These are phyloP conservation scores for Mesorhabditis belari DNA, from an alignment of 2,888 invertebrate species.

Conservation along the genomic window DNA sequence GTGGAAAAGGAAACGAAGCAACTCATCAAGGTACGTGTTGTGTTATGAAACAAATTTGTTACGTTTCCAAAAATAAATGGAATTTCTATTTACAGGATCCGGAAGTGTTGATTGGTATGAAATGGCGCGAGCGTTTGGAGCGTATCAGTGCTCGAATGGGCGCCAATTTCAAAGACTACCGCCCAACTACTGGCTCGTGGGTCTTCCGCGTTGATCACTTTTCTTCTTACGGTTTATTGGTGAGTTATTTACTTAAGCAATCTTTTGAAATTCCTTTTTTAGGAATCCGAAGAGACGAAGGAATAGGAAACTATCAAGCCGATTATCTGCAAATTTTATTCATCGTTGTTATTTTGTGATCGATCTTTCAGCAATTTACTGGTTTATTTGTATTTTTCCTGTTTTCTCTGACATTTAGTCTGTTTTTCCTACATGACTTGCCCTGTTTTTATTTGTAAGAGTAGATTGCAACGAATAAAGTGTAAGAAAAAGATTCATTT, in stretches of 20 bases:
- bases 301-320: no score
- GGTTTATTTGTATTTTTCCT: no score
- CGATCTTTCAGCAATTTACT: no score
- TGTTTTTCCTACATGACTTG: no score
- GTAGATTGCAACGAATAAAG: no score
- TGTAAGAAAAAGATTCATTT: no score
- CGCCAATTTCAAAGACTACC: conserved; percentile 81
- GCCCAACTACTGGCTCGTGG: conserved; percentile 93
- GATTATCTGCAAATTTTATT: no score
- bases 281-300: background rate
- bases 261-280: background rate
- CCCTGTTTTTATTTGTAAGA: no score
- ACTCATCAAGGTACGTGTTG: conserved; percentile 66
- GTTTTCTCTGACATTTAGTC: no score
- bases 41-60: background rate
- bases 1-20: conserved; percentile 73
- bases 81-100: background rate
- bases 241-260: conserved; percentile 4
- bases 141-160: conserved; percentile 77
- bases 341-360: no score
- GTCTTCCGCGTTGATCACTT: conserved; percentile 67
- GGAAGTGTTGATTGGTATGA: background rate
- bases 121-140: conserved; percentile 77
- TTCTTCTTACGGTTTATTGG: conserved; percentile 57
- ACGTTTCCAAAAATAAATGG: background rate